Conservation (phyloP, 1,140 invertebrate genomes). For the Drosophila arizonae region DNA sequence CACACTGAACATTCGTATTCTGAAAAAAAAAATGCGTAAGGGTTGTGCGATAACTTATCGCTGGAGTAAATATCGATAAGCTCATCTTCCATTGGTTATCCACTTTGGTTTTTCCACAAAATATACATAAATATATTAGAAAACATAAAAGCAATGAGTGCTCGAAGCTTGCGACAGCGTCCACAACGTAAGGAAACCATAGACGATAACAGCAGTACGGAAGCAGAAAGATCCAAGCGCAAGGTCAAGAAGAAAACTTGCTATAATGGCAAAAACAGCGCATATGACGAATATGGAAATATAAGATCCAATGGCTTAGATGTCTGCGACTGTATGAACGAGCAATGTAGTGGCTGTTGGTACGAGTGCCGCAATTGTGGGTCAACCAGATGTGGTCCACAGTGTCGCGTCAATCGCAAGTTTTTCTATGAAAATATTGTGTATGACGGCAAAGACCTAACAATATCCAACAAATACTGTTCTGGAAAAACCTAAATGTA, state of each 20-base stretch:
- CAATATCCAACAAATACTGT: conserved; percentile 55
- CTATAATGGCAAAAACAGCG: conserved; percentile 45
- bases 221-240: conserved; percentile 51
- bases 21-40: not conserved
- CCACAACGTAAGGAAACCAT: conserved; percentile 49
- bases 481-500: conserved; percentile 10
- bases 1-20: conserved; percentile 10
- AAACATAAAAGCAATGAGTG: conserved; percentile 21
- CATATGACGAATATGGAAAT: conserved; percentile 72
- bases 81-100: not conserved
- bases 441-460: conserved; percentile 73
- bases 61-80: not conserved
- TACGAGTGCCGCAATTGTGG: conserved; percentile 64
- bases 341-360: conserved; percentile 71
- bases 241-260: conserved; percentile 51
- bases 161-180: conserved; percentile 56
- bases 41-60: not conserved
- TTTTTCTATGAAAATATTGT: conserved; percentile 73
- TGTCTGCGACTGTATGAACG: conserved; percentile 75
- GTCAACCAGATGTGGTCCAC: conserved; percentile 66
- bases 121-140: not conserved
- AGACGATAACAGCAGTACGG: conserved; percentile 20
- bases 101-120: too few relatives aligned
- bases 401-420: conserved; percentile 69
- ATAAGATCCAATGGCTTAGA: conserved; percentile 61